A percentile compares a stretch with the other conserved stretches of the same genome.
phyloP scores from a whole-genome alignment of 1,140 invertebrate species.

The Drosophila melanogaster region DNA sequence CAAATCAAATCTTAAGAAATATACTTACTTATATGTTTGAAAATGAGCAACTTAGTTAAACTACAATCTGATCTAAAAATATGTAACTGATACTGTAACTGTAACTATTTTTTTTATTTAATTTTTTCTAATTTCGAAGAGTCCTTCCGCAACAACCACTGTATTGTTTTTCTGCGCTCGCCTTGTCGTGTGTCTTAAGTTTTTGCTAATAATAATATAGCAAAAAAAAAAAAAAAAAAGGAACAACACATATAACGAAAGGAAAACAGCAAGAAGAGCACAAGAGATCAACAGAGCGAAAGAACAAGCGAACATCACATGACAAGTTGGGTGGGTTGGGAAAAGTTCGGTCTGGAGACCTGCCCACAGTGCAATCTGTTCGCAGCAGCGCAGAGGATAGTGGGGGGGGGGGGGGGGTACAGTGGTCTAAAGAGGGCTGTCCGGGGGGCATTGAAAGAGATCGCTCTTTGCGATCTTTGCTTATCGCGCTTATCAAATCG shows the following conservation, averaged over 20 bases:
- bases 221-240: constrained; percentile 28
- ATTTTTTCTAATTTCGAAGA: too few relatives aligned
- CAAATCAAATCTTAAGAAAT: neutral
- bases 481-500: constrained; percentile 80
- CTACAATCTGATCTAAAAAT: too few relatives aligned
- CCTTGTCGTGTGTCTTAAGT: constrained; percentile 54
- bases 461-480: constrained; percentile 47
- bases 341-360: constrained; percentile 60
- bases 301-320: constrained; percentile 70
- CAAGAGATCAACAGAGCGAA: constrained; percentile 33
- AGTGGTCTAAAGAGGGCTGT: constrained; percentile 1
- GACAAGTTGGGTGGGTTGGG: constrained; percentile 56
- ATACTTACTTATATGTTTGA: neutral
- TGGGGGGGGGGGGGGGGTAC: neutral
- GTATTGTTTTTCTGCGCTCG: constrained; percentile 11
- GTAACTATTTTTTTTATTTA: too few relatives aligned
- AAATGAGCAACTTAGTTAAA: neutral
- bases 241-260: constrained; percentile 15
- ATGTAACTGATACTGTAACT: too few relatives aligned
- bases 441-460: constrained; percentile 35
- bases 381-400: neutral
- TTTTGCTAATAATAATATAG: constrained; percentile 58
- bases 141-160: neutral
- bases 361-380: constrained; percentile 47
- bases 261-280: constrained; percentile 20